Evolutionary conservation across 1,140 invertebrate species (phyloP), one percentile per base, ranked within the genome.

Genomic region (Dreissena rostriformis): DNA sequence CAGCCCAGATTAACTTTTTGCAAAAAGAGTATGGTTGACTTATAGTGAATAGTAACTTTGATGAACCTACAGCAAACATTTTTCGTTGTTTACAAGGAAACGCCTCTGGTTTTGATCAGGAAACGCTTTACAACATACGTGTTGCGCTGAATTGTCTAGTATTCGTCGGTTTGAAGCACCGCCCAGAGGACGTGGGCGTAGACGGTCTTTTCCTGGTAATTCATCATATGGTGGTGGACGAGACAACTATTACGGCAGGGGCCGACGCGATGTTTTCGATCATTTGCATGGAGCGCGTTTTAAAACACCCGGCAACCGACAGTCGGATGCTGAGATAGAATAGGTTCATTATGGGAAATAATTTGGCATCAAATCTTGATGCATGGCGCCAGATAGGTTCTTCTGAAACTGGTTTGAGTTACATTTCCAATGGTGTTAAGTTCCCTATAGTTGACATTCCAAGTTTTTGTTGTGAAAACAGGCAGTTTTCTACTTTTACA

Each of bases 371-470:
- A 57, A 57, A 57, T 57, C 19, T 57, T 12, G 12, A 57, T 57
- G 19, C 12, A 57, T 57, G 53, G 53, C 12, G 12, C 19, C 12
- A 57, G 12, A 57, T 57, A 14, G 53, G 53, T 57, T 12, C 53
- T 57, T 19, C 53, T 14, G 12, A 12, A 19, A 57, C 12, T 19
- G 19, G 12, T 57, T 14, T 57, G 19, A 19, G 19, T 19, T 57
- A 19, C 12, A 57, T 57, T 57, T 57, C 53, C 19, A 57, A 70
- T 39, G 67, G 67, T 70, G 67, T 70, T 19, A 10, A 14, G 8
- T 70, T 70, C 39, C 67, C 67, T 70, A 28, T 70, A 10, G 19
- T 5, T 70, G 67, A 70, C 19, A 70, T 70, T 70, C 24, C 26
- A 8, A 6, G 22, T 70, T 70, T 70, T 70, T 22, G 39, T 28